Evolutionary conservation across 2,888 invertebrate genomes (phyloP).

Genomic region (Leuctra nigra): DNA sequence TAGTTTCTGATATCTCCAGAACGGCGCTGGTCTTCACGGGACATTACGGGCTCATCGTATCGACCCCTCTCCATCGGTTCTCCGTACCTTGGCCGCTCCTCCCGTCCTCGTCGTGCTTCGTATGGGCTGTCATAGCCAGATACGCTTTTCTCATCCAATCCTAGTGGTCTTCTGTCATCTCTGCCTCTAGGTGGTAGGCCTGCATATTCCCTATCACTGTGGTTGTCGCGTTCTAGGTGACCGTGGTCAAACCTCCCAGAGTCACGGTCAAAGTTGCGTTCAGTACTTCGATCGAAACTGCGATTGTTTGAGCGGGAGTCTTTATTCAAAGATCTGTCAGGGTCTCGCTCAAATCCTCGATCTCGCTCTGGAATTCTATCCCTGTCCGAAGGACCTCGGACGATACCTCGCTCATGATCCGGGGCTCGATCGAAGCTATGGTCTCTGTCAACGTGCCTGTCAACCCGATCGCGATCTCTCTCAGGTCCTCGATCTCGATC

Average conservation of each 20-base stretch:
- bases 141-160: slow-evolving; percentile 31
- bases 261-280: slow-evolving; percentile 32
- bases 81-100: slow-evolving; percentile 24
- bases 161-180: slow-evolving; percentile 31
- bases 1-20: slow-evolving; percentile 23
- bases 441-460: slow-evolving; percentile 16
- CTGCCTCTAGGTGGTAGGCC: slow-evolving; percentile 37
- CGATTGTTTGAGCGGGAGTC: slow-evolving; percentile 41
- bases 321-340: slow-evolving; percentile 41
- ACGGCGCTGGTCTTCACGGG: slow-evolving; percentile 20
- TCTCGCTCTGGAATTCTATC: slow-evolving; percentile 26
- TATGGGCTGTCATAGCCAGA: slow-evolving; percentile 42
- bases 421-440: slow-evolving; percentile 16
- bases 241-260: slow-evolving; percentile 46
- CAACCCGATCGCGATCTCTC: slow-evolving; percentile 15
- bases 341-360: slow-evolving; percentile 25
- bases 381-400: slow-evolving; percentile 18
- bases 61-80: slow-evolving; percentile 25
- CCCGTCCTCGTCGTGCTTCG: slow-evolving; percentile 36
- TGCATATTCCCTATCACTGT: slow-evolving; percentile 44
- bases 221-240: slow-evolving; percentile 37
- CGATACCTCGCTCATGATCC: slow-evolving; percentile 15
- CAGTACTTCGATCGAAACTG: slow-evolving; percentile 34
- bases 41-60: slow-evolving; percentile 23
- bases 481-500: slow-evolving; percentile 21